Conservation (phyloP, 2,113 vertebrate genomes). For the Hepsetus odoe region DNA sequence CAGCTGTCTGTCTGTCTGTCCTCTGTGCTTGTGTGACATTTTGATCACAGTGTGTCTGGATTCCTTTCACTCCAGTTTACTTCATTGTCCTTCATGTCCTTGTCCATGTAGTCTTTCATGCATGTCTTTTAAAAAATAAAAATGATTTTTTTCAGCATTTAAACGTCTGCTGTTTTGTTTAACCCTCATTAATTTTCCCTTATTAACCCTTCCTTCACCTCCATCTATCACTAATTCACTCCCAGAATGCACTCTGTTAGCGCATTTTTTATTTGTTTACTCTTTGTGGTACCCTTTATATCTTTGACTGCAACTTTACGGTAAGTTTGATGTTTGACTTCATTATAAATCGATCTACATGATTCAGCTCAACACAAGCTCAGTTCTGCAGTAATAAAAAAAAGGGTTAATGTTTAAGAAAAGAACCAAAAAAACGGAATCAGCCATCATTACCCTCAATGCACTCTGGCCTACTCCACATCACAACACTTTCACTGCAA, state of each 20-base stretch:
- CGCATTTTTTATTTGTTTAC: too few species aligned
- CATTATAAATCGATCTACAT: too few species aligned
- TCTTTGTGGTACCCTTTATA: too few species aligned
- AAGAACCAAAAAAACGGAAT: conserved; percentile 47
- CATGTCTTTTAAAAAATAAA: conserved; percentile 50
- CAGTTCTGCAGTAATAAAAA: too few species aligned
- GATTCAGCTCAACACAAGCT: too few species aligned
- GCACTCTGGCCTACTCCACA: conserved; percentile 45
- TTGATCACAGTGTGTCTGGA: not conserved
- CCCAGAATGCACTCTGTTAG: not conserved
- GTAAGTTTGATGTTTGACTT: too few species aligned
- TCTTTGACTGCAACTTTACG: too few species aligned
- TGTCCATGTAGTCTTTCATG: conserved; percentile 38
- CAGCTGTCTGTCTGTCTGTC: not conserved
- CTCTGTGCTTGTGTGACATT: not conserved
- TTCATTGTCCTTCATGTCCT: conserved; percentile 17
- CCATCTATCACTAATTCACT: not conserved
- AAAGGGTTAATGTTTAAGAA: too few species aligned
- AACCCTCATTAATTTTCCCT: not conserved
- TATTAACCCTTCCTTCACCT: not conserved
- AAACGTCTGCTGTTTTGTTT: conserved; percentile 39
- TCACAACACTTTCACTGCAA: conserved; percentile 58
- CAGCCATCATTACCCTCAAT: conserved; percentile 47
- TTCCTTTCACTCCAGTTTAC: not conserved
- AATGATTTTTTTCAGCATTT: conserved; percentile 31